Evolutionary conservation across 2,888 invertebrate species (phyloP), one percentile per base, ranked within the genome.

Genomic region (Pseudeuparius sepicola): DNA sequence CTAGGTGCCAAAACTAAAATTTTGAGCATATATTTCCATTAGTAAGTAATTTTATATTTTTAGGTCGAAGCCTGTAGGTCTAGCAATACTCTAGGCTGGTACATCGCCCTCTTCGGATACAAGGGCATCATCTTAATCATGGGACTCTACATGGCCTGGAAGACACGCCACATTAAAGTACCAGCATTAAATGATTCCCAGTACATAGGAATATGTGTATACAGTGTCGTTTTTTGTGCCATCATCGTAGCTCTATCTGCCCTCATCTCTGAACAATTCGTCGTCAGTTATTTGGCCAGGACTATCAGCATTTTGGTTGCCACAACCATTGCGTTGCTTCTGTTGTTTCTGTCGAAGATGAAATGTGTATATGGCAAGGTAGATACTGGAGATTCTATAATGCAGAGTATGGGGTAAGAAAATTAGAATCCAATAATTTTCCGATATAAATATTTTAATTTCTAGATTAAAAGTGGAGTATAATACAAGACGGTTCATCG

Each of bases 121-220:
- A 92, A 92, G 61, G 88, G 87, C 2, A 70, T 92, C 0, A 69
- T 92, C 11, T 70, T 92, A 10, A 73, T 89, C 16, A 88, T 90
- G 40, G 92, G 90, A 0, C 83, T 89, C 3, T 92, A 89, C 65
- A 90, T 92, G 90, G 92, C 92, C 1, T 92, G 92, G 92, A 89
- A 90, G 65, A 93, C 92, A 6, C 74, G 87, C 32, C 80, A 85
- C 59, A 88, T 93, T 14, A 89, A 90, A 65, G 87, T 92, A 49
- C 83, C 88, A 9, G 88, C 86, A 0, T 65, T 93, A 14, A 92
- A 92, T 63, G 92, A 93, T 64, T 90, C 90, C 4, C 86, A 89
- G 56, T 89, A 90, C 61, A 92, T 93, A 47, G 92, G 87, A 7
- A 81, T 92, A 59, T 89, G 87, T 49, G 90, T 92, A 1, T 92